Evolutionary conservation across 2,888 invertebrate genomes (phyloP), one percentile per base, ranked within the genome.

Genomic region (Serripes groenlandicus): DNA sequence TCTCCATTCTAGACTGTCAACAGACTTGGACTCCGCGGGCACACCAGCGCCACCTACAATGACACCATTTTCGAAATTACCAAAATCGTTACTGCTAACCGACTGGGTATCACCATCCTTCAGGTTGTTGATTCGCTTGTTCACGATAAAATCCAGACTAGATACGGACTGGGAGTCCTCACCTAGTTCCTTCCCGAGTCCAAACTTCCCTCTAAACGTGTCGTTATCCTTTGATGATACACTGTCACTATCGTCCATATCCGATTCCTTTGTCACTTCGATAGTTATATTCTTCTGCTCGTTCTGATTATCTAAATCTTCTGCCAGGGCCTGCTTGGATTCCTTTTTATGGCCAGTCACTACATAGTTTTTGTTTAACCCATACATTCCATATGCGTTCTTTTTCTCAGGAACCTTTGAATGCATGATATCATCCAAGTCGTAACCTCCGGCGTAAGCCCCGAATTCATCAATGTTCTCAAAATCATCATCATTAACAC

Each of bases 81-180:
- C 87, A 81, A 90, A 90, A 56, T 91, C 91, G 73, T 83, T 87
- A 81, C 92, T 93, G 69, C 91, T 90, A 26, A 88, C 87, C 78
- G 92, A 92, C 28, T 83, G 90, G 1, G 82, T 87, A 15, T 82
- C 85, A 30, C 37, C 66, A 70, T 89, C 89, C 18, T 86, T 81
- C 11, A 90, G 69, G 72, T 78, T 81, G 32, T 85, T 83, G 49
- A 90, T 35, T 49, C 80, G 75, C 70, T 88, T 90, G 58, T 79
- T 82, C 23, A 79, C 75, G 1, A 91, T 88, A 21, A 94, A 86
- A 30, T 94, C 94, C 7, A 94, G 89, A 87, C 94, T 94, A 35
- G 92, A 90, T 7, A 93, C 86, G n/a, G 93, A 93, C 70, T 92
- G 92, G 15, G 91, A 85, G 78, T 94, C 94, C 49, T 93, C 92